These are phyloP conservation scores for Siniperca scherzeri DNA, from an alignment of 2,797 vertebrate genomes.

Conservation along the genomic window DNA sequence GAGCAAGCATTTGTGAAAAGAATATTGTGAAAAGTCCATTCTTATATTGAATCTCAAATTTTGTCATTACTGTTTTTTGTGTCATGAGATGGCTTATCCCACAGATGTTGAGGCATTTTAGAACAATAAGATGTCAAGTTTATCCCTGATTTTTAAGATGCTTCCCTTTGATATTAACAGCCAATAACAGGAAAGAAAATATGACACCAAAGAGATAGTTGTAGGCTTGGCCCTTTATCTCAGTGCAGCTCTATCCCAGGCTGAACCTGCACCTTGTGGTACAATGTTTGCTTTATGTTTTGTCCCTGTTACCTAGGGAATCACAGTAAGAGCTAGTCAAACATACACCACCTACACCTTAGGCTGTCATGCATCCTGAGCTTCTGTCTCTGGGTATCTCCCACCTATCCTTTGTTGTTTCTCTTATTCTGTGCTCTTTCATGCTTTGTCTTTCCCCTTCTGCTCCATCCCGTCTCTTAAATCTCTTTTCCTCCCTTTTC, in stretches of 20 bases:
- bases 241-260: not conserved
- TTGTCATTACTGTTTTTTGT: not conserved
- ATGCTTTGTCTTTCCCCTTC: conserved; percentile 6
- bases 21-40: not conserved
- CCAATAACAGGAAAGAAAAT: conserved; percentile 5
- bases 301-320: conserved; percentile 54
- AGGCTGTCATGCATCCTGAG: conserved; percentile 42
- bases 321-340: conserved; percentile 61
- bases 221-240: conserved; percentile 9
- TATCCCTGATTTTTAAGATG: not conserved
- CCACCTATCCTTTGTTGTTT: conserved; percentile 41
- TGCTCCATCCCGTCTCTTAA: conserved; percentile 12
- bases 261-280: conserved; percentile 10
- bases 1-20: conserved; percentile 3
- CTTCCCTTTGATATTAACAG: not conserved
- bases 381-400: conserved; percentile 33
- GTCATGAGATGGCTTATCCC: not conserved
- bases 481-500: conserved; percentile 29
- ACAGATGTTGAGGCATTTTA: not conserved
- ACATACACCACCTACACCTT: conserved; percentile 37
- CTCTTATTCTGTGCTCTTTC: conserved; percentile 25
- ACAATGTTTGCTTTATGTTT: conserved; percentile 61
- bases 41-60: conserved; percentile 1
- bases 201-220: conserved; percentile 4
- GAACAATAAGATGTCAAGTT: not conserved